A percentile compares a stretch with the other conserved stretches of the same genome.
phyloP scores from a whole-genome alignment of 2,113 vertebrate species.

The Crotalus viridis region DNA sequence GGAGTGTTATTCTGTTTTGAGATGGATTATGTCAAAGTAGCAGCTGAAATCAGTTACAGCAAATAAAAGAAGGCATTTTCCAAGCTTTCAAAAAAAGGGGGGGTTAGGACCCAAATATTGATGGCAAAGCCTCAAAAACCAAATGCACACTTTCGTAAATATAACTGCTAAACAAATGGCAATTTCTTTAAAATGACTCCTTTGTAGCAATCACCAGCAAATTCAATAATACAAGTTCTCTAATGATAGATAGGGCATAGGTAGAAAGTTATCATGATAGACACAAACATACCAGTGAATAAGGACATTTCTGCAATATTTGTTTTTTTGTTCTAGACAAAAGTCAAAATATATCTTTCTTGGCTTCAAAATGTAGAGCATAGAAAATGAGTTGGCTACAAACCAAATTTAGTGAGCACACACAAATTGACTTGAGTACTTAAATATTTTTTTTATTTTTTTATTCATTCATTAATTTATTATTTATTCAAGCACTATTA shows the following conservation, averaged over 20 bases:
- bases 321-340: background rate
- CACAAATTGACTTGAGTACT: background rate
- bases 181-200: conserved; percentile 18
- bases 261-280: background rate
- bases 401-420: background rate
- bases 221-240: background rate
- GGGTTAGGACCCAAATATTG: background rate
- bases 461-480: background rate
- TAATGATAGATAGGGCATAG: background rate
- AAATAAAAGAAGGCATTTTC: background rate
- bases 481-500: background rate
- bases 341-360: background rate
- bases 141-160: background rate
- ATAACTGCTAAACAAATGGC: background rate
- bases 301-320: conserved; percentile 17
- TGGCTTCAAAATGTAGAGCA: background rate
- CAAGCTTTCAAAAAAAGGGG: background rate
- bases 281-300: conserved; percentile 36
- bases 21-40: background rate
- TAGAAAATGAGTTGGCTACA: background rate
- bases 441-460: too few relatives aligned
- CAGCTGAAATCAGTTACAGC: background rate
- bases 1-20: background rate
- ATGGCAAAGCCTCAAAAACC: background rate
- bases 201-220: conserved; percentile 28